These are phyloP conservation scores for Nettapus auritus DNA, from an alignment of 2,113 vertebrate species.

Conservation along the genomic window DNA sequence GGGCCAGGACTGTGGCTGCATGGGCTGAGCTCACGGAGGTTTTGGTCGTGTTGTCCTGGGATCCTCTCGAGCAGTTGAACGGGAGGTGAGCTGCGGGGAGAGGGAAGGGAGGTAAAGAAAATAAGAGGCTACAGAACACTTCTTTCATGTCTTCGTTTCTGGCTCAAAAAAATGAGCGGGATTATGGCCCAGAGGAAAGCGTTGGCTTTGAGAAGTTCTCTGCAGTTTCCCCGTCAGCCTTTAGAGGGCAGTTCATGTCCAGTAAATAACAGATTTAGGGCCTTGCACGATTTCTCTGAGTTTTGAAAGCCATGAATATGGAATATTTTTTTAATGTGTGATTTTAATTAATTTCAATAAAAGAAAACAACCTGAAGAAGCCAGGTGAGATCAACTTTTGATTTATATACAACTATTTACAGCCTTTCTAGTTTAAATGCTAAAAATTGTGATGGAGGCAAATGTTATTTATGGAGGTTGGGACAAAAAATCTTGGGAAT, in stretches of 20 bases:
- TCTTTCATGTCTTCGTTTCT: neutral
- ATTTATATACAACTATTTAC: rapidly evolving
- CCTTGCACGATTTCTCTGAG: neutral
- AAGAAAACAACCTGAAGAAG: neutral
- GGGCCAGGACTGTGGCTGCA: neutral
- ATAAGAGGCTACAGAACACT: neutral
- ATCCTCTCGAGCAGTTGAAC: neutral
- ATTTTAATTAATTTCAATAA: neutral
- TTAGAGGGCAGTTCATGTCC: constrained; percentile 71
- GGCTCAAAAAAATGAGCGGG: neutral
- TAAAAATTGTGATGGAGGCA: neutral
- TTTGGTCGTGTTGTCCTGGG: neutral
- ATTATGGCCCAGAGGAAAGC: no score
- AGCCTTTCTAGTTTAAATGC: neutral
- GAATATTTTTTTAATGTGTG: rapidly evolving
- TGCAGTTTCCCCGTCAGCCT: constrained; percentile 29
- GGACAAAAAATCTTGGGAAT: neutral
- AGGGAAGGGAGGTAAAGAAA: neutral
- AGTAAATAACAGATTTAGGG: neutral
- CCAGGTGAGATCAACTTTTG: neutral
- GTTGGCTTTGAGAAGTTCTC: neutral
- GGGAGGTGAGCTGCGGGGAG: neutral
- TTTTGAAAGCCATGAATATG: rapidly evolving
- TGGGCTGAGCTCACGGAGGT: neutral
- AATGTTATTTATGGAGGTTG: neutral